Conservation (phyloP, 2,113 vertebrate genomes). For the Sylvia atricapilla region DNA sequence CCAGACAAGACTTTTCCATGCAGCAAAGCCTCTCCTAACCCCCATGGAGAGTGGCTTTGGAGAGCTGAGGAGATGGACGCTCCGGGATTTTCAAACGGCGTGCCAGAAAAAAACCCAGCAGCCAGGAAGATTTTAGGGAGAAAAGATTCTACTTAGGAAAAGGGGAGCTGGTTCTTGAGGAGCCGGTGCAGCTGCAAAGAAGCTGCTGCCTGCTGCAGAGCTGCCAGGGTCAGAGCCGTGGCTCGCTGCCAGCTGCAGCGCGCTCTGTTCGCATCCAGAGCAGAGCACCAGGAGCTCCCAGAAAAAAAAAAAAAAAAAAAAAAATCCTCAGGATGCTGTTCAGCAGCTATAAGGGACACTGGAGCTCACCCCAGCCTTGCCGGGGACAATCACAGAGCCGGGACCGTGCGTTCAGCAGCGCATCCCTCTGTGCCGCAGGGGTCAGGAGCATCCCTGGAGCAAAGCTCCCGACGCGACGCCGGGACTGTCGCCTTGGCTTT, state of each 20-base stretch:
- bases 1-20: not conserved
- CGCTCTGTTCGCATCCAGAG: not conserved
- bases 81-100: not conserved
- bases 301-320: not conserved
- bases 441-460: not conserved
- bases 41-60: accelerated
- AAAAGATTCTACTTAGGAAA: not conserved
- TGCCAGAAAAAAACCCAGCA: not conserved
- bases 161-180: not conserved
- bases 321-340: not conserved
- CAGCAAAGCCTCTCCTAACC: not conserved
- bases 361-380: not conserved
- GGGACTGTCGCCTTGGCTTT: not conserved
- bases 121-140: not conserved
- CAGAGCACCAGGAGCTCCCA: not conserved
- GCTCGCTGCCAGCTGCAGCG: not conserved
- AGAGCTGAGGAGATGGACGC: not conserved
- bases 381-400: accelerated
- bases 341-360: accelerated
- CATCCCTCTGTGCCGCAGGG: not conserved
- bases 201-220: not conserved
- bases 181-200: not conserved
- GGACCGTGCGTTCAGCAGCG: accelerated
- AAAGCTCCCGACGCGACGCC: not conserved
- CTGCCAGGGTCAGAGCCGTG: not conserved